These are phyloP conservation scores for Hipposideros larvatus DNA, from an alignment of 2,797 vertebrate species.

Conservation along the genomic window DNA sequence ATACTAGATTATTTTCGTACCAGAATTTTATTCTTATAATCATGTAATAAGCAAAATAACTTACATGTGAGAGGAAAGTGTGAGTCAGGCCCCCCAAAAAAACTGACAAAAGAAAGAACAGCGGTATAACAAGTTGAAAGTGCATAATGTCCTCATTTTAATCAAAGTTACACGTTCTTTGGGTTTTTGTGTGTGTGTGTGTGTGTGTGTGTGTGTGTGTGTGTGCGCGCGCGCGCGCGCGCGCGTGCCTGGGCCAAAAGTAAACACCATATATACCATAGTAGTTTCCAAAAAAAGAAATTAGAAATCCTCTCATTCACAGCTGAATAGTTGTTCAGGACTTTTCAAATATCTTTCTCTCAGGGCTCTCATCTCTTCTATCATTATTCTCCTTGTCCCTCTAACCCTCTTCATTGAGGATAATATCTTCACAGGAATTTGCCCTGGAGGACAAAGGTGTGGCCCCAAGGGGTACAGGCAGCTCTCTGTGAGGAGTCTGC, in stretches of 20 bases:
- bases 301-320: background rate
- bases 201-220: background rate
- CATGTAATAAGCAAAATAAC: constrained; percentile 57
- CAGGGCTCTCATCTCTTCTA: background rate
- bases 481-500: background rate
- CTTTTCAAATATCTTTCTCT: constrained; percentile 4
- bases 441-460: background rate
- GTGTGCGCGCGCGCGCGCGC: too few species aligned
- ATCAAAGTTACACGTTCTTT: constrained; percentile 35
- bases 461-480: background rate
- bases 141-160: background rate
- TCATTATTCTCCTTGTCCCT: background rate
- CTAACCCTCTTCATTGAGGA: background rate
- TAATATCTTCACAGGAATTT: background rate
- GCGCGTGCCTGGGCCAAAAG: background rate
- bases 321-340: background rate
- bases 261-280: background rate
- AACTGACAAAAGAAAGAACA: background rate
- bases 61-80: constrained; percentile 52
- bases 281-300: background rate
- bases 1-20: constrained; percentile 70
- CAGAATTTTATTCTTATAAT: constrained; percentile 70
- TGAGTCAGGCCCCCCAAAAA: background rate
- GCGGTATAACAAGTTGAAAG: constrained; percentile 15
- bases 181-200: background rate